Percentiles rank a stretch among this genome's conserved stretches.
Conservation (phyloP, 2,888 invertebrate genomes). For the Monopis laevigella region DNA sequence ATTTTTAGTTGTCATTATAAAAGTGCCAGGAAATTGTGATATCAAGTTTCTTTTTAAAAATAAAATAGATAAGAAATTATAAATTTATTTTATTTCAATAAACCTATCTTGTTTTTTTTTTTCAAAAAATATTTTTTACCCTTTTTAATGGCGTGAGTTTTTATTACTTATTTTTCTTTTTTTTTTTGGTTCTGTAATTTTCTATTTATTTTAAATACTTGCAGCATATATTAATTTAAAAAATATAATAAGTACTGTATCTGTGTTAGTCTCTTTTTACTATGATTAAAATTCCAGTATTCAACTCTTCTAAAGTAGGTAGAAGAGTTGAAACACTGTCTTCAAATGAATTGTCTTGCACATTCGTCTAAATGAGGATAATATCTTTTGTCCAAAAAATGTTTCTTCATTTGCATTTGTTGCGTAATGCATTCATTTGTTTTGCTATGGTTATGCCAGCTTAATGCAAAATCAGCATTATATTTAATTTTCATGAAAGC, state of each 20-base stretch:
- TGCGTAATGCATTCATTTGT: conserved; percentile 16
- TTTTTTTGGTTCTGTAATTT: too few relatives aligned
- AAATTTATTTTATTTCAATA: too few relatives aligned
- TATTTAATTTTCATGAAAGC: conserved; percentile 24
- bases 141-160: too few relatives aligned
- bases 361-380: conserved; percentile 25
- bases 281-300: neutral
- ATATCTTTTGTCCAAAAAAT: conserved; percentile 23
- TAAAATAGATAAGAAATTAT: too few relatives aligned
- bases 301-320: too few relatives aligned
- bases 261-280: neutral
- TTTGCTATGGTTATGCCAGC: conserved; percentile 26
- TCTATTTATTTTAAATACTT: too few relatives aligned
- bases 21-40: too few relatives aligned
- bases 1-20: too few relatives aligned
- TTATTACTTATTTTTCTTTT: too few relatives aligned
- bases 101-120: too few relatives aligned
- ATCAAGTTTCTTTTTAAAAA: too few relatives aligned
- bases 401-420: conserved; percentile 23
- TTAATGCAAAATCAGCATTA: conserved; percentile 26
- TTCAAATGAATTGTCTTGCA: conserved; percentile 15
- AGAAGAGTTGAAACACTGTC: neutral
- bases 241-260: neutral
- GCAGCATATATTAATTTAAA: neutral
- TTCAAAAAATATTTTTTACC: too few relatives aligned